Conservation (phyloP, 2,113 vertebrate genomes). For the Puma concolor region DNA sequence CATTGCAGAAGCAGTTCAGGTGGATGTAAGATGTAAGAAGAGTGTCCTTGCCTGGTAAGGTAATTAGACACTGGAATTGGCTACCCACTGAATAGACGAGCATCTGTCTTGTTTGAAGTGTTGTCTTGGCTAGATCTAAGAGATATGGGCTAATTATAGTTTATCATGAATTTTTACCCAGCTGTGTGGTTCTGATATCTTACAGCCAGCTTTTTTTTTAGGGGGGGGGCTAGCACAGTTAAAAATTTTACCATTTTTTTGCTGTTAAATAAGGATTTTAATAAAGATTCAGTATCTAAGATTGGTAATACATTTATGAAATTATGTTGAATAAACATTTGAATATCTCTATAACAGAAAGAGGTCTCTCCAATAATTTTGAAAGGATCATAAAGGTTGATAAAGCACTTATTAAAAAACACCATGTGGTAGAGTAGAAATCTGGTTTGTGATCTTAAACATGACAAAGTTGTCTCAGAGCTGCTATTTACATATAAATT, state of each 20-base stretch:
- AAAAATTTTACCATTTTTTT: background rate
- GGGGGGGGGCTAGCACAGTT: background rate
- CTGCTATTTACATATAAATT: background rate
- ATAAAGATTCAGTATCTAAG: constrained; percentile 1
- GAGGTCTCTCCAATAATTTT: background rate
- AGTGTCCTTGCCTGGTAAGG: background rate
- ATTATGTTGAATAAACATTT: background rate
- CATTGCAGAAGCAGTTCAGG: background rate
- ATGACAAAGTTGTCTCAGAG: background rate
- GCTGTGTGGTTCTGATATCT: background rate
- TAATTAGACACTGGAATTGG: background rate
- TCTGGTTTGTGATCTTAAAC: background rate
- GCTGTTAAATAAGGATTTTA: background rate
- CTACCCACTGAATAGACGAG: background rate
- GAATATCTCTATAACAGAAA: background rate
- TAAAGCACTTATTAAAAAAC: background rate
- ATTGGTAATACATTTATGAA: background rate
- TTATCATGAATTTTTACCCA: background rate
- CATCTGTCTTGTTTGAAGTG: background rate
- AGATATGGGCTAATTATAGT: background rate
- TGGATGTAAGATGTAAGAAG: background rate
- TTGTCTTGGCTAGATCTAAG: background rate
- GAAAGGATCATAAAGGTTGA: background rate
- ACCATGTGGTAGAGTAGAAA: background rate
- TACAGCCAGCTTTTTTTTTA: background rate